Evolutionary conservation across 2,113 vertebrate species (phyloP).

Genomic region (Axis porcinus): DNA sequence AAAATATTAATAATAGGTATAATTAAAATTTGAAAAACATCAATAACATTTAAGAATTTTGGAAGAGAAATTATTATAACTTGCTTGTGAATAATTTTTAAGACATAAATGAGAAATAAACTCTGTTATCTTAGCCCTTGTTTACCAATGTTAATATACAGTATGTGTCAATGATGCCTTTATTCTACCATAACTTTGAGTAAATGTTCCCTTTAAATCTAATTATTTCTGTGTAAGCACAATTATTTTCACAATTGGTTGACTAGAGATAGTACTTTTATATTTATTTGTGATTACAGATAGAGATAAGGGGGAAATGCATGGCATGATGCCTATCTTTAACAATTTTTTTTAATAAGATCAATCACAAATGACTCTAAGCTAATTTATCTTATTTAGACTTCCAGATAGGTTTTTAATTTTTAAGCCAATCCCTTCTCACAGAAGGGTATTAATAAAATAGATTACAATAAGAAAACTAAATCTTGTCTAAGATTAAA

Average conservation of each 20-base stretch:
- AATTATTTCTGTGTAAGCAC: neutral
- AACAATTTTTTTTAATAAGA: neutral
- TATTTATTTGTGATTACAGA: neutral
- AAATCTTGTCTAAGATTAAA: conserved; percentile 39
- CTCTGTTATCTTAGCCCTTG: neutral
- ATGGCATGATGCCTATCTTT: neutral
- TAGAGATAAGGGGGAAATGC: neutral
- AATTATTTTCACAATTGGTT: neutral
- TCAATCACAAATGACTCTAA: neutral
- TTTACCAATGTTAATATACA: neutral
- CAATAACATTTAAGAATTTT: neutral
- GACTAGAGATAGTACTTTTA: neutral
- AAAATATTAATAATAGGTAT: neutral
- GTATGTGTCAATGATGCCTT: neutral
- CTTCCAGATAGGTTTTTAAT: neutral
- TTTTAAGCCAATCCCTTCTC: neutral
- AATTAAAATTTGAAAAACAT: neutral
- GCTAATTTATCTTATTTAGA: conserved; percentile 22
- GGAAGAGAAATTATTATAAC: neutral
- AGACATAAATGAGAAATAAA: neutral
- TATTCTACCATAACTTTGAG: neutral
- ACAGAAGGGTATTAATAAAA: conserved; percentile 36
- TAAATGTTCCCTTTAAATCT: neutral
- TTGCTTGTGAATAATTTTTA: neutral
- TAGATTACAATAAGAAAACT: conserved; percentile 5